Evolutionary conservation across 2,113 vertebrate species (phyloP).

Genomic region (Otolemur garnettii): DNA sequence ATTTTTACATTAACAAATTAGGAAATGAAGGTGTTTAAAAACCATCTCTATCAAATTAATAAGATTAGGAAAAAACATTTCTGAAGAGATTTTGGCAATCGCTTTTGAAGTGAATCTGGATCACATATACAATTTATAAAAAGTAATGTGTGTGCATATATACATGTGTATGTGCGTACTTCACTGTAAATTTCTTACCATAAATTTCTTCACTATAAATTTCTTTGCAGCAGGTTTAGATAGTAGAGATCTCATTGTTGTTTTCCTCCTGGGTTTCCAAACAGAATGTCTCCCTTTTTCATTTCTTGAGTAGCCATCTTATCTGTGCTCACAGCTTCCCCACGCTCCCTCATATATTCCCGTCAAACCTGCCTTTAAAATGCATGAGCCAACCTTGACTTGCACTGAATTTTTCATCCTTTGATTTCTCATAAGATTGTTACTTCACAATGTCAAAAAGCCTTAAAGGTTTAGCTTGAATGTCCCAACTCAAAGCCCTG

Average conservation of each 20-base stretch:
- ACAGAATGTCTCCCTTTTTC: slow-evolving; percentile 44
- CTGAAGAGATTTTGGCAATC: neutral
- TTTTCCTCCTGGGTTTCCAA: slow-evolving; percentile 57
- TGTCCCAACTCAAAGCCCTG: slow-evolving; percentile 53
- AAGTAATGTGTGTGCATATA: neutral
- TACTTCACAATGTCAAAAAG: slow-evolving; percentile 69
- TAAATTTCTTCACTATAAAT: neutral
- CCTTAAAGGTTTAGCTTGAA: slow-evolving; percentile 67
- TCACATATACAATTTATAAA: slow-evolving; percentile 25
- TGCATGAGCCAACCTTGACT: slow-evolving; percentile 67
- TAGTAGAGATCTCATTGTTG: slow-evolving; percentile 42
- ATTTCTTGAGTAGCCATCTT: slow-evolving; percentile 63
- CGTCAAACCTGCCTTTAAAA: slow-evolving; percentile 72
- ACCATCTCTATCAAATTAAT: neutral
- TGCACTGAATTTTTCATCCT: slow-evolving; percentile 66
- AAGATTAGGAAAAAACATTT: neutral
- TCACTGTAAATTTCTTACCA: neutral
- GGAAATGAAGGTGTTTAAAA: neutral
- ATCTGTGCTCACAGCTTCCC: slow-evolving; percentile 47
- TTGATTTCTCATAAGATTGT: slow-evolving; percentile 75
- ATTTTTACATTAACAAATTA: slow-evolving; percentile 27
- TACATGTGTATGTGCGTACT: neutral
- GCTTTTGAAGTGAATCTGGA: neutral
- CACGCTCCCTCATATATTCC: slow-evolving; percentile 53
- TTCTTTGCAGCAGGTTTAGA: neutral